Base-by-base conservation (phyloP, 2,888 invertebrate genomes). In the Argyresthia goedartella region DNA sequence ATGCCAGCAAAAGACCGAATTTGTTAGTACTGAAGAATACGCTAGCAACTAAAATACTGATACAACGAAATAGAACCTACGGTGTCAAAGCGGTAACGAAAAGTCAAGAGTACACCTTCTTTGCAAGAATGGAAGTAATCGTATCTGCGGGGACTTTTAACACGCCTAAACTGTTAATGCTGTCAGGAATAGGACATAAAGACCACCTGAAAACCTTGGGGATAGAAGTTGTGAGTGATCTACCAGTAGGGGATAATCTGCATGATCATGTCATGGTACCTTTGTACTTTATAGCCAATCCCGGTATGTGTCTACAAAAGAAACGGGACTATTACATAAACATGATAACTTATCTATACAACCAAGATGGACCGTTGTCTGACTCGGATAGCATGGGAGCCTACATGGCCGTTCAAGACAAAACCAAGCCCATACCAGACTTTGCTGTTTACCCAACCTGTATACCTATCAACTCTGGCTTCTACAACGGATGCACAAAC, bases 81-180 rank as follows among this genome's bases (percentile, higher is more conserved):
- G 82, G 81, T 10, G 65, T 81, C 0, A 56, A 60, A 53, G 73
- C 71, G 1, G 14, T 63, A 8, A 16, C 8, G 1, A 15, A 66
- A 15, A 62, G 59, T 4, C 53, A 67, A 13, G 60, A 67, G 33
- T 57, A 65, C 10, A 47, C 60, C 9, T 72, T 72, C 42, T 73
- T 64, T 49, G 72, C 71, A 0, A 57, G 64, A 1, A 72, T 66
- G 47, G 82, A 82, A 59, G 71, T 82, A 0, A 64, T 82, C 11
- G 15, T 79, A n/a, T 69, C 76, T 1, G 74, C 82, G 0, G 82
- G 82, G 0, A 69, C 79, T 0, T 81, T 77, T 48, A 82, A 81
- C 55, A 72, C 79, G 11, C 65, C 82, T 0, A 81, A 84, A 59
- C 54, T 82, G 13, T 53, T 84, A 47, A 60, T 80, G 52, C 62